phyloP scores from a whole-genome alignment of 2,888 invertebrate genomes.

The Carpatolechia fugitivella region DNA sequence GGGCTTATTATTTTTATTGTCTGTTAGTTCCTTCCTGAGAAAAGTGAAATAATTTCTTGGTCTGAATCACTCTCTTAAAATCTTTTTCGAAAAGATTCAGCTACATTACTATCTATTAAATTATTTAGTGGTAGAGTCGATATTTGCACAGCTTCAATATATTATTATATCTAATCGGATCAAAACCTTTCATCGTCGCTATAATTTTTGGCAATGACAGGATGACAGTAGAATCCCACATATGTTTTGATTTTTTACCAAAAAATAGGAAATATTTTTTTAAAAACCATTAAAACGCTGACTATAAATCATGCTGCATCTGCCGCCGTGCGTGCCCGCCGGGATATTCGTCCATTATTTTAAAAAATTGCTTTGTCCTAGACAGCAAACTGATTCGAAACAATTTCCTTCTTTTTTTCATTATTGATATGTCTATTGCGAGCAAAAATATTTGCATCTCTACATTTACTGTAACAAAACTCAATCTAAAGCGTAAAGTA shows the following conservation, averaged over 20 bases:
- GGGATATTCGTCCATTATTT: conserved; percentile 43
- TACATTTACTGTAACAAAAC: too few relatives aligned
- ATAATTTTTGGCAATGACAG: conserved; percentile 40
- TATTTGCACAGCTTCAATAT: too few relatives aligned
- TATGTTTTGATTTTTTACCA: conserved; percentile 63
- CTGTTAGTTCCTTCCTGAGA: too few relatives aligned
- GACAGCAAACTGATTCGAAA: conserved; percentile 34
- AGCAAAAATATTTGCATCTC: conserved; percentile 24
- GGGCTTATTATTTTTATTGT: too few relatives aligned
- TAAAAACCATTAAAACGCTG: conserved; percentile 71
- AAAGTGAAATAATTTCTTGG: too few relatives aligned
- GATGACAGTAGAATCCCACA: conserved; percentile 57
- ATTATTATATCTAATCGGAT: neutral
- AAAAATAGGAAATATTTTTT: conserved; percentile 59
- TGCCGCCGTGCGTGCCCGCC: conserved; percentile 51
- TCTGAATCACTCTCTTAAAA: too few relatives aligned
- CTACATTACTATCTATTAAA: too few relatives aligned
- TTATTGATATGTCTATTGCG: conserved; percentile 37
- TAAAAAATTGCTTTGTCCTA: conserved; percentile 44
- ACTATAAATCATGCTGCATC: conserved; percentile 72
- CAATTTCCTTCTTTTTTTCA: conserved; percentile 33
- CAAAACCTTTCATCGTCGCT: conserved; percentile 20
- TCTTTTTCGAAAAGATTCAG: too few relatives aligned
- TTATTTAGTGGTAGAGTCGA: too few relatives aligned
- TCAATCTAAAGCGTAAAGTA: too few relatives aligned